A percentile compares a stretch with the other conserved stretches of the same genome.
These are phyloP conservation scores for Paguma larvata DNA, from an alignment of 2,797 vertebrate species.

Conservation along the genomic window DNA sequence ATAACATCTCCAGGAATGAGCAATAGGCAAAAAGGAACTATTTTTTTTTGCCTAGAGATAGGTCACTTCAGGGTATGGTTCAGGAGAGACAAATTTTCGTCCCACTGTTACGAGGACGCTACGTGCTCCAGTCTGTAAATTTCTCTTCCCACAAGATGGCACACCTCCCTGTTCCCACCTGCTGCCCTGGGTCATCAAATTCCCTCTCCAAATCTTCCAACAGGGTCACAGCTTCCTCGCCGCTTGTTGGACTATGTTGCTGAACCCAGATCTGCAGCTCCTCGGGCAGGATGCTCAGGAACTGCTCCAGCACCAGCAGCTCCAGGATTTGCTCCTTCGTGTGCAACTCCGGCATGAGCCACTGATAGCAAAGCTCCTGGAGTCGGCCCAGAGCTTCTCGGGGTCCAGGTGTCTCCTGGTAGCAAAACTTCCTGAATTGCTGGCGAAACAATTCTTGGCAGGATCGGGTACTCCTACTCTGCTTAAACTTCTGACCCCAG, in stretches of 20 bases:
- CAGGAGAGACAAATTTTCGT: conserved; percentile 9
- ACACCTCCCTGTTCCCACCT: conserved; percentile 74
- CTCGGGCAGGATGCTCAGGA: conserved; percentile 81
- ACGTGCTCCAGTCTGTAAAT: not conserved
- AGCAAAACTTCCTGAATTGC: conserved; percentile 82
- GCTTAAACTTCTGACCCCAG: conserved; percentile 77
- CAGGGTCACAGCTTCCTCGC: conserved; percentile 81
- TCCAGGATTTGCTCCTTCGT: conserved; percentile 83
- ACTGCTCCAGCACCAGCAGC: conserved; percentile 81
- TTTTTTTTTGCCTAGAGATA: not conserved
- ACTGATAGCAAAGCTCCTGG: conserved; percentile 79
- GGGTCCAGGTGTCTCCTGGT: conserved; percentile 81
- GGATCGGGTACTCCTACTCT: conserved; percentile 63
- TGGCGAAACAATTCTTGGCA: conserved; percentile 82
- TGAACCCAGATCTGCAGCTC: conserved; percentile 80
- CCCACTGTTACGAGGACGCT: not conserved
- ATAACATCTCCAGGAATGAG: not conserved
- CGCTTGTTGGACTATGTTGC: conserved; percentile 69
- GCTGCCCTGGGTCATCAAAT: conserved; percentile 80
- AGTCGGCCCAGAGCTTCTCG: conserved; percentile 80
- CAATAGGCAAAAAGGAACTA: not conserved
- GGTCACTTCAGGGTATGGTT: not conserved
- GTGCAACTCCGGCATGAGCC: conserved; percentile 81
- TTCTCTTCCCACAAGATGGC: not conserved
- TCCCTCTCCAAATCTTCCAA: conserved; percentile 83